Evolutionary conservation across 2,113 vertebrate species (phyloP), one percentile per base, ranked within the genome.

Genomic region (Malurus elegans): DNA sequence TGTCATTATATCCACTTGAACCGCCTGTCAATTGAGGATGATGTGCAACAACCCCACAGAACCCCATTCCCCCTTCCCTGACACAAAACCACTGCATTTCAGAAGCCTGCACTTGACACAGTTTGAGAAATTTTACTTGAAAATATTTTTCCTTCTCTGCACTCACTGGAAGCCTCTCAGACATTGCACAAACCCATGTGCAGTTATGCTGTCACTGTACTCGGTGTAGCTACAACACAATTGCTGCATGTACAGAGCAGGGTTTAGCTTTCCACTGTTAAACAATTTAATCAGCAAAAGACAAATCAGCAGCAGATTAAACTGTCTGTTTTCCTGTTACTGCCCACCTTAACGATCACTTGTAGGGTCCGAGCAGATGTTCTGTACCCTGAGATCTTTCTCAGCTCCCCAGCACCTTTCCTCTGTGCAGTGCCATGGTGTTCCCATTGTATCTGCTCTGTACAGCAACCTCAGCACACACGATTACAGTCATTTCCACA

Each of bases 1-100:
- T 56, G 20, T 45, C 44, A 34, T 28, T 60, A 18, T 0, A 72
- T 6, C 28, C 34, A 29, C 56, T 23, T 9, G 24, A 62, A 38
- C 44, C 32, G 12, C 18, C 0, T 6, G 40, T 16, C 0, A 3
- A 36, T 2, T 6, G 48, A 56, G 64, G 54, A n/a, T 4, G 25
- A 57, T 8, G 38, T 12, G 18, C 44, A 62, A 29, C 36, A 36
- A 2, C 19, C 21, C 12, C 44, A 26, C 31, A 19, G 1, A 0
- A n/a, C 4, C 7, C 7, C 31, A 14, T 9, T 57, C 3, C 28
- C 10, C 5, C 4, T 2, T 2, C 48, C 36, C 34, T 20, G 14
- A 57, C 79, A 64, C 21, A 25, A 57, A 84, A 76, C 15, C 12
- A 28, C 28, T 32, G 18, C 3, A 0, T 36, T 84, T 80, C 72